Percentiles rank a stretch among this genome's conserved stretches.
Conservation (phyloP, 2,888 invertebrate species). For the Siphlonurus alternatus region DNA sequence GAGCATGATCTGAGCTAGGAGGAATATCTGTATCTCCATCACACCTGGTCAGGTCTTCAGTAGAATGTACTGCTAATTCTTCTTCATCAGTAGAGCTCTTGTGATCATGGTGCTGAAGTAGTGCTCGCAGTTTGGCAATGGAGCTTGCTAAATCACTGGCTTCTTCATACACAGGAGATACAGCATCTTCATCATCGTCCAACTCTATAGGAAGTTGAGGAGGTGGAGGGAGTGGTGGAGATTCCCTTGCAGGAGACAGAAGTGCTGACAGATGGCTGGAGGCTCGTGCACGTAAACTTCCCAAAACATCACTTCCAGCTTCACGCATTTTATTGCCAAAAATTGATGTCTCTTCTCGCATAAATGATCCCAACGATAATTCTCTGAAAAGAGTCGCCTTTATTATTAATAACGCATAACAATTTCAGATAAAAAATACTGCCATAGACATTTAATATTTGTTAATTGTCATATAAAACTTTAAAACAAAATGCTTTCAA, state of each 20-base stretch:
- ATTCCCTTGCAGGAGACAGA: neutral
- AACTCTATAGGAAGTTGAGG: neutral
- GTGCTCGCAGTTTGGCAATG: constrained; percentile 46
- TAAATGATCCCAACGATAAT: neutral
- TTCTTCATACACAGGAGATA: constrained; percentile 52
- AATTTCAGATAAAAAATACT: neutral
- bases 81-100: neutral
- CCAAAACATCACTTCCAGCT: neutral
- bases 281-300: neutral
- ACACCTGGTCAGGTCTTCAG: neutral
- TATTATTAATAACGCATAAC: neutral
- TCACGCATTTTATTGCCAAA: neutral
- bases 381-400: neutral
- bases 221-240: neutral
- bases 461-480: no score
- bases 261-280: neutral
- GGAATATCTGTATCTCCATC: neutral
- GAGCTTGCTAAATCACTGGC: constrained; percentile 53
- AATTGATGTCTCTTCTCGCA: neutral
- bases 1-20: neutral
- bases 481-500: neutral
- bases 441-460: no score
- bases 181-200: constrained; percentile 18
- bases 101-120: constrained; percentile 32
- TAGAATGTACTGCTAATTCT: neutral